phyloP scores from a whole-genome alignment of 1,140 invertebrate genomes.

The Leptopilina boulardi region DNA sequence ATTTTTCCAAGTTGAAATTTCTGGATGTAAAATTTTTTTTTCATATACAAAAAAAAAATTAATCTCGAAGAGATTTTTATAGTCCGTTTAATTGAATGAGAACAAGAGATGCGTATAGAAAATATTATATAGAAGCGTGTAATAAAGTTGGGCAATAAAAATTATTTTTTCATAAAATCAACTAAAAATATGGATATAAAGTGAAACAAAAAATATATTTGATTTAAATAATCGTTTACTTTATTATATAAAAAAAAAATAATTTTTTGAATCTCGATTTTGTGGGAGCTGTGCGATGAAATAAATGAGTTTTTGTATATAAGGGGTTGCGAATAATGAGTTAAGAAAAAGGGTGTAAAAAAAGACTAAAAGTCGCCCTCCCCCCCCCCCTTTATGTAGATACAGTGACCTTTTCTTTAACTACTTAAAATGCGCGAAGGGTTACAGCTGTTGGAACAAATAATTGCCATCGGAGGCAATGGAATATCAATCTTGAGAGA shows the following conservation, averaged over 20 bases:
- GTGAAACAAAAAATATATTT: not conserved
- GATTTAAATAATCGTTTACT: too few relatives aligned
- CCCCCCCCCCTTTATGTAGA: not conserved
- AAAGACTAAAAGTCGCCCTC: not conserved
- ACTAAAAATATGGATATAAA: not conserved
- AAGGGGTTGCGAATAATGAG: conserved; percentile 10
- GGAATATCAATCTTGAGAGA: conserved; percentile 49
- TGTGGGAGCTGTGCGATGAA: not conserved
- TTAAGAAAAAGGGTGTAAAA: not conserved
- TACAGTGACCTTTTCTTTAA: not conserved
- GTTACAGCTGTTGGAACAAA: conserved; percentile 38
- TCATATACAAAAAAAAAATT: too few relatives aligned
- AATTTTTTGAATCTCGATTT: not conserved
- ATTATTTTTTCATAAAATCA: too few relatives aligned
- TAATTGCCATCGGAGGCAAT: conserved; percentile 42
- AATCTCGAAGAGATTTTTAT: too few relatives aligned
- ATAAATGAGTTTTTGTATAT: conserved; percentile 18
- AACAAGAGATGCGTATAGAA: too few relatives aligned
- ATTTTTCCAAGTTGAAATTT: too few relatives aligned
- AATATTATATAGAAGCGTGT: too few relatives aligned
- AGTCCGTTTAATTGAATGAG: too few relatives aligned
- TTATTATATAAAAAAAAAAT: too few relatives aligned
- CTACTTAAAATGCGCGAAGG: conserved; percentile 44
- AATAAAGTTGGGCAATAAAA: too few relatives aligned
- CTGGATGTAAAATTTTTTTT: too few relatives aligned